Evolutionary conservation across 2,113 vertebrate genomes (phyloP), one percentile per base, ranked within the genome.

Genomic region (Gallinago paraguaiae): DNA sequence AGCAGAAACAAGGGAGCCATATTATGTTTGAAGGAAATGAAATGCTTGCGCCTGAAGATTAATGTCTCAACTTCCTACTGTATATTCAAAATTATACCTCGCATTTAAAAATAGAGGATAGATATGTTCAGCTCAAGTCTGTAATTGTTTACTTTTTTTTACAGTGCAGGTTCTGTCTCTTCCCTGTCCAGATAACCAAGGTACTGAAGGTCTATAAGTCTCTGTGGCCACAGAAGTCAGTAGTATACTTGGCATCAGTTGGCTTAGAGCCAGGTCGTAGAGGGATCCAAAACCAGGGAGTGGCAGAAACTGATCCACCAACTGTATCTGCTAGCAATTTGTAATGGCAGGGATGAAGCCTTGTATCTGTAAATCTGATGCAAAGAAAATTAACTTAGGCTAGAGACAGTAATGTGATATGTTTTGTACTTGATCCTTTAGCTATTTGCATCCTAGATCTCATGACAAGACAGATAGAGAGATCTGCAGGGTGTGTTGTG

Each of bases 61-160:
- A 18, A 3, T 10, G 24, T 68, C 37, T 65, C 3, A 11, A 0
- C 20, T 74, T 65, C 33, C 6, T 56, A 4, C 6, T n/a, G 3
- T 22, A 1, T 5, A 17, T 65, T 77, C 54, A 37, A 17, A 18
- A 25, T 4, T 2, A 11, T 57, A 41, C 24, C 51, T 79, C 28
- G 64, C 30, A 2, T 8, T 39, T 83, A 60, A 60, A 13, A 53
- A 41, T 18, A 22, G 2, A 25, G 53, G 15, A 6, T 39, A n/a
- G 39, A 33, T 16, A 6, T 51, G 74, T 59, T 18, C 69, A 41
- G 68, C 41, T n/a, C 35, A 28, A 13, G 2, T 19, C 64, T 27
- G 1, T 27, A 2, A 3, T 4, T 45, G 48, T 9, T 65, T 25
- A 2, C 11, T 41, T 68, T 51, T 67, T 56, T 51, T 54, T 46